phyloP scores from a whole-genome alignment of 2,113 vertebrate genomes.

The Bujurquina vittata region DNA sequence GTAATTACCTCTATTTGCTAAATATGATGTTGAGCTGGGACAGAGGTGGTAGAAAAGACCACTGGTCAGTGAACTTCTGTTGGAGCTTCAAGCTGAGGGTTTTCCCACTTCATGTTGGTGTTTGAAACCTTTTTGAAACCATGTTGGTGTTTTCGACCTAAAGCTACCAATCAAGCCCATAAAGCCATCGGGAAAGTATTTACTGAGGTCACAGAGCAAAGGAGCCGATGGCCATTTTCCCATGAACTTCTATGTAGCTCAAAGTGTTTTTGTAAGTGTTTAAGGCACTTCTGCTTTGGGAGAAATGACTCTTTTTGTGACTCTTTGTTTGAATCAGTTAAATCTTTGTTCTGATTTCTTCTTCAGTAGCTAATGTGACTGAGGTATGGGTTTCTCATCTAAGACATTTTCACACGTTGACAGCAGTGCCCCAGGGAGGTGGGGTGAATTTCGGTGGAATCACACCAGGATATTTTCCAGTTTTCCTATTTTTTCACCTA shows the following conservation, averaged over 20 bases:
- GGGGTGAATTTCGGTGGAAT: background rate
- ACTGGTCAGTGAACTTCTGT: background rate
- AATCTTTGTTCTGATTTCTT: background rate
- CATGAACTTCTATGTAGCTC: background rate
- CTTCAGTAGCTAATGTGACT: background rate
- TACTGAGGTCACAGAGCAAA: background rate
- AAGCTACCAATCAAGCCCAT: background rate
- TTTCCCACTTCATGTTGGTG: background rate
- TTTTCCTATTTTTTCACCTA: background rate
- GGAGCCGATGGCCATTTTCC: background rate
- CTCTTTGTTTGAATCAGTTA: background rate
- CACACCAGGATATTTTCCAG: background rate
- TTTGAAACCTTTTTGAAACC: background rate
- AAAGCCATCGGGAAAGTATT: background rate
- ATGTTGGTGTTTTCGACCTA: background rate
- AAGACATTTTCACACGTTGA: background rate
- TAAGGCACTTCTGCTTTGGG: background rate
- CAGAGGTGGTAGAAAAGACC: background rate
- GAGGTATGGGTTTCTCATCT: background rate
- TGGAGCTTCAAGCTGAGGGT: background rate
- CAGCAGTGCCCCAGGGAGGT: too few species aligned
- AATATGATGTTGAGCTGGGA: background rate
- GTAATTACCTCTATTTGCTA: background rate
- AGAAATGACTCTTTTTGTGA: too few species aligned
- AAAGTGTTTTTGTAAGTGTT: background rate